A percentile compares a stretch with the other conserved stretches of the same genome.
Evolutionary conservation across 2,888 invertebrate genomes (phyloP).

Genomic region (Leptodirus hochenwartii): DNA sequence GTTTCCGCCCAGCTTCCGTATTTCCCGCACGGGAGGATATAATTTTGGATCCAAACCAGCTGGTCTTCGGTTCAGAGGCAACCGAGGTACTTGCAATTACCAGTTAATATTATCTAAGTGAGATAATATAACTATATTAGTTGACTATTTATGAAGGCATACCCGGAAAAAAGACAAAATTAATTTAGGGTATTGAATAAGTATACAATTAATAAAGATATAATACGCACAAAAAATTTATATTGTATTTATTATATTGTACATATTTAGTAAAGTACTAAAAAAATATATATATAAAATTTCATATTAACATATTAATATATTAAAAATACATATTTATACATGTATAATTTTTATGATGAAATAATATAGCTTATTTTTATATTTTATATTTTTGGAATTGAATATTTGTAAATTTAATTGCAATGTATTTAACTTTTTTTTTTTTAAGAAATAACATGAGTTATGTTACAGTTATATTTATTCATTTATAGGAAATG

Average conservation of each 20-base stretch:
- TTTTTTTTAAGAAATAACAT: no score
- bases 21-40: slow-evolving; percentile 40
- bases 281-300: no score
- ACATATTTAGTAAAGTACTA: no score
- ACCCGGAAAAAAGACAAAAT: not conserved
- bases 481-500: no score
- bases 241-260: no score
- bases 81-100: slow-evolving; percentile 24
- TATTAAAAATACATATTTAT: no score
- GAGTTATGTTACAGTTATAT: no score
- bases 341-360: slow-evolving; percentile 4
- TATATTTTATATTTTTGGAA: slow-evolving; percentile 1
- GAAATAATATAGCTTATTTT: not conserved
- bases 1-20: slow-evolving; percentile 59
- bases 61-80: slow-evolving; percentile 37
- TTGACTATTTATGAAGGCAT: no score
- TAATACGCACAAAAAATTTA: no score
- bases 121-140: no score
- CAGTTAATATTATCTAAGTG: slow-evolving; percentile 4
- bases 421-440: slow-evolving; percentile 1
- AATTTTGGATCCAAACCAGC: slow-evolving; percentile 37
- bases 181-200: not conserved
- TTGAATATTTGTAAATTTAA: slow-evolving; percentile 3
- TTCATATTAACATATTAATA: no score
- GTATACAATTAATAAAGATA: no score